A percentile compares a stretch with the other conserved stretches of the same genome.
These are phyloP conservation scores for Agonopterix alstromeriana DNA, from an alignment of 2,888 invertebrate species.

Conservation along the genomic window DNA sequence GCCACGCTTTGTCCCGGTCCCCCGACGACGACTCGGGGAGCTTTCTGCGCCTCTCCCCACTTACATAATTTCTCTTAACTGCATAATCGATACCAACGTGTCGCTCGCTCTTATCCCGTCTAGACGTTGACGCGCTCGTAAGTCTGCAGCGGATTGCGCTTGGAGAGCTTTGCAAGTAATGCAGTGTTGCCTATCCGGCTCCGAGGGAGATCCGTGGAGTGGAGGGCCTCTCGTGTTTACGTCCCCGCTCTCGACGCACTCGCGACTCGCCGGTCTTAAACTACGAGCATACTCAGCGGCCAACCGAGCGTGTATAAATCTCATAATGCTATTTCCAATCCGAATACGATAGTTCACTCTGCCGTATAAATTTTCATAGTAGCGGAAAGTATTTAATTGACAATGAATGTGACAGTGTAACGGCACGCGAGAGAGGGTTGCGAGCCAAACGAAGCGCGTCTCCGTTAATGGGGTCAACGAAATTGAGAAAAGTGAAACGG, in stretches of 20 bases:
- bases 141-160: background rate
- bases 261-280: background rate
- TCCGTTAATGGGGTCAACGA: slow-evolving; percentile 64
- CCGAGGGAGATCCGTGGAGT: background rate
- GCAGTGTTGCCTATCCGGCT: background rate
- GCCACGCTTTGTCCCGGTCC: slow-evolving; percentile 42
- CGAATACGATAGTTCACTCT: slow-evolving; percentile 30
- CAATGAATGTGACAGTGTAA: slow-evolving; percentile 54
- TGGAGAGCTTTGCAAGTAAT: background rate
- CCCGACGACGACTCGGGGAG: slow-evolving; percentile 32
- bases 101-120: slow-evolving; percentile 49
- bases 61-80: slow-evolving; percentile 67
- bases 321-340: slow-evolving; percentile 28
- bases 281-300: too few species aligned
- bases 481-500: slow-evolving; percentile 69
- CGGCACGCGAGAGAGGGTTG: slow-evolving; percentile 46
- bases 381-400: slow-evolving; percentile 53
- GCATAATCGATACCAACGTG: slow-evolving; percentile 67
- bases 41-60: slow-evolving; percentile 47
- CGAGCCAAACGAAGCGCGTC: slow-evolving; percentile 48
- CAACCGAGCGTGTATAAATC: slow-evolving; percentile 28
- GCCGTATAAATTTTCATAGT: slow-evolving; percentile 21
- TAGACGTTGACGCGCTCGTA: slow-evolving; percentile 29
- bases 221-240: background rate
- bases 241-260: background rate